Percentiles rank a stretch among this genome's conserved stretches.
Conservation (phyloP, 2,888 invertebrate species). For the Microdon myrmicae region DNA sequence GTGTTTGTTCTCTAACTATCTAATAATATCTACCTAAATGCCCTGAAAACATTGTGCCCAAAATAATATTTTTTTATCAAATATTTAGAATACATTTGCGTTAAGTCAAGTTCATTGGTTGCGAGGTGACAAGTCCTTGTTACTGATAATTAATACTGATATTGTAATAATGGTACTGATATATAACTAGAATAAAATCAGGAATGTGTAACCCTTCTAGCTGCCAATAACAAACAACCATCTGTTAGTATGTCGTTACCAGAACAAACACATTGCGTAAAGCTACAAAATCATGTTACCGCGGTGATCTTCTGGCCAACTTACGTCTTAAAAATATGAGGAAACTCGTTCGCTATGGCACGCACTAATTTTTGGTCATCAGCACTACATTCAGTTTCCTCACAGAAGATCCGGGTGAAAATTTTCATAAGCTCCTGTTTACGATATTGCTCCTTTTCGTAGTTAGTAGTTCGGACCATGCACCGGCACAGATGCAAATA, state of each 20-base stretch:
- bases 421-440: constrained; percentile 84
- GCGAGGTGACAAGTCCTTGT: too few species aligned
- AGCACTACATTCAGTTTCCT: constrained; percentile 79
- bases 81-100: too few species aligned
- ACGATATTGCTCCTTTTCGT: constrained; percentile 82
- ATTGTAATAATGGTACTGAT: too few species aligned
- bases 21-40: neutral
- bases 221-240: too few species aligned
- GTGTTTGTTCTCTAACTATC: constrained; percentile 16
- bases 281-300: constrained; percentile 6
- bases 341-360: constrained; percentile 86
- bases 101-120: too few species aligned
- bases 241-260: too few species aligned
- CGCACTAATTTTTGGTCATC: constrained; percentile 82
- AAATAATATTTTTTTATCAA: too few species aligned
- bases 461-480: constrained; percentile 83
- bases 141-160: too few species aligned
- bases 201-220: too few species aligned
- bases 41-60: neutral
- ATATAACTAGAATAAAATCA: too few species aligned
- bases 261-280: constrained; percentile 30
- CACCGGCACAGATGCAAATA: constrained; percentile 84
- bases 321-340: constrained; percentile 78
- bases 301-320: constrained; percentile 10
- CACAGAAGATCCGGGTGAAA: constrained; percentile 87